Conservation (phyloP, 2,113 vertebrate genomes). For the Zapus hudsonius region DNA sequence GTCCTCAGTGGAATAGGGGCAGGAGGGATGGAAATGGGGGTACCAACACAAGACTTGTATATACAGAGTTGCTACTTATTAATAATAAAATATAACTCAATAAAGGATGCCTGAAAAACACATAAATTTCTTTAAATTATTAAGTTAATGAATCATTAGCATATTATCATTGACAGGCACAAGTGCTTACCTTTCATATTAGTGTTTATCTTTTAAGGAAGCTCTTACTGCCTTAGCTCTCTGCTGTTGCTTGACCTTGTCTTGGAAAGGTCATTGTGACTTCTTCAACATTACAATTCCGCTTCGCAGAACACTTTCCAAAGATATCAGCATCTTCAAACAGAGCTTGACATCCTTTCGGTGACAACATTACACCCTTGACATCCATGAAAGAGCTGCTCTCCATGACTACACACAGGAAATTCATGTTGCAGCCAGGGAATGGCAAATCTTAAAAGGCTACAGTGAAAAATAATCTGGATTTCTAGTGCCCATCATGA, state of each 20-base stretch:
- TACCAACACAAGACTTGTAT: too few relatives aligned
- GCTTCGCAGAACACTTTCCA: not conserved
- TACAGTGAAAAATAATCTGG: conserved; percentile 36
- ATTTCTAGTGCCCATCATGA: not conserved
- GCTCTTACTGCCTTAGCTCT: not conserved
- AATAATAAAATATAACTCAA: too few relatives aligned
- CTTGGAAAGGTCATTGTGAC: not conserved
- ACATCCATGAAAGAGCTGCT: not conserved
- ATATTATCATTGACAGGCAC: not conserved
- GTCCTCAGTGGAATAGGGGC: not conserved
- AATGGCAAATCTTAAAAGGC: not conserved
- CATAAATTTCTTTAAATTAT: not conserved
- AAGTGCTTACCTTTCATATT: not conserved
- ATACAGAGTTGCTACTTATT: too few relatives aligned
- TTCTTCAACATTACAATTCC: not conserved
- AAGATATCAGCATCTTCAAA: conserved; percentile 2
- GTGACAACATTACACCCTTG: conserved; percentile 10
- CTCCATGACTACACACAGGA: not conserved
- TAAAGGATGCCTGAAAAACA: too few relatives aligned
- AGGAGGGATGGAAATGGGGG: not conserved
- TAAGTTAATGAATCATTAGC: not conserved
- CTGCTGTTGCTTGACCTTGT: not conserved
- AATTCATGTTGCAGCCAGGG: not conserved
- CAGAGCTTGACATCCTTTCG: conserved; percentile 39
- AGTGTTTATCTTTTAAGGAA: not conserved